phyloP scores from a whole-genome alignment of 2,797 vertebrate genomes.

The Pampus argenteus region DNA sequence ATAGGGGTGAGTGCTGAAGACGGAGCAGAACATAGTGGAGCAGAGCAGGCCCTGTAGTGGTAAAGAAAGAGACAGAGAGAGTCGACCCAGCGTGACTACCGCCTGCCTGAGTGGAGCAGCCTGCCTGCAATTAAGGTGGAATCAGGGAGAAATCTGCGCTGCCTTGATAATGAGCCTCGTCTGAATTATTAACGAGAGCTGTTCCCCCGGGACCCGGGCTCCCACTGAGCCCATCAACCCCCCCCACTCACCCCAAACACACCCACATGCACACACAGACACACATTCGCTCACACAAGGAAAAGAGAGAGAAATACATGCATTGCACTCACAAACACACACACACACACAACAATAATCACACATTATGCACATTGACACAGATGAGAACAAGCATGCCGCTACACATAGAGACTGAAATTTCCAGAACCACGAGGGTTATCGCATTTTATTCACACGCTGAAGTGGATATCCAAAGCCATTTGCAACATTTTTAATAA shows the following conservation, averaged over 20 bases:
- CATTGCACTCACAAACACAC: constrained; percentile 40
- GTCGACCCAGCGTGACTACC: constrained; percentile 84
- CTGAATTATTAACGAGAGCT: constrained; percentile 91
- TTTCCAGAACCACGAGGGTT: constrained; percentile 42
- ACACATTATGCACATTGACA: constrained; percentile 65
- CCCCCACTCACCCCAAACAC: constrained; percentile 50
- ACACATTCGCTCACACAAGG: constrained; percentile 44
- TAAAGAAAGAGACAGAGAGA: constrained; percentile 74
- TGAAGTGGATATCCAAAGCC: constrained; percentile 44
- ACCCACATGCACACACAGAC: constrained; percentile 47
- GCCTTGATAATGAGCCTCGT: constrained; percentile 90
- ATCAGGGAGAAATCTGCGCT: constrained; percentile 90
- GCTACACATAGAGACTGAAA: constrained; percentile 48
- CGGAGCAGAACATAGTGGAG: constrained; percentile 69
- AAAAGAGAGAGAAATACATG: constrained; percentile 42
- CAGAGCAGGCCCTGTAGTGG: constrained; percentile 69
- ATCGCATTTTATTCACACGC: constrained; percentile 57
- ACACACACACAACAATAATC: constrained; percentile 49
- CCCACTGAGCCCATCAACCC: constrained; percentile 85
- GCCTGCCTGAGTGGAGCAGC: constrained; percentile 86
- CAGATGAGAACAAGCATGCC: constrained; percentile 71
- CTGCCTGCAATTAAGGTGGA: constrained; percentile 90
- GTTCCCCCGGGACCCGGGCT: constrained; percentile 85
- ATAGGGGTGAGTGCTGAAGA: constrained; percentile 66
- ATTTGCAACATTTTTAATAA: constrained; percentile 49